These are phyloP conservation scores for Lamproptera curius DNA, from an alignment of 2,888 invertebrate genomes.

Conservation along the genomic window DNA sequence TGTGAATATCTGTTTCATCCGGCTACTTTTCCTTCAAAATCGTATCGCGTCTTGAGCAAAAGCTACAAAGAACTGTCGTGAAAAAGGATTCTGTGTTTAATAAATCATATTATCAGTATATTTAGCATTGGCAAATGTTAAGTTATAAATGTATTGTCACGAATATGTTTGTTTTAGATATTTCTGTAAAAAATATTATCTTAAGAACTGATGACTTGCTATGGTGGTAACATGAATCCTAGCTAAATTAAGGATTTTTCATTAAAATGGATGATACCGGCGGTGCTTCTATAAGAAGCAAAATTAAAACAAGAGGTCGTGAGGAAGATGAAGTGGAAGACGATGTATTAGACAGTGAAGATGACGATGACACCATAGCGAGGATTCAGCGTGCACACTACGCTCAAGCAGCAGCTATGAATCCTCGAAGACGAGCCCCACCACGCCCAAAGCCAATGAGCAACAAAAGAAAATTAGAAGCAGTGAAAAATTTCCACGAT, in stretches of 20 bases:
- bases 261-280: slow-evolving; percentile 55
- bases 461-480: slow-evolving; percentile 72
- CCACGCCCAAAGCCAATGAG: slow-evolving; percentile 64
- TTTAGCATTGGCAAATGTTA: slow-evolving; percentile 6
- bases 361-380: slow-evolving; percentile 70
- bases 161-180: slow-evolving; percentile 19
- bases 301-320: slow-evolving; percentile 48
- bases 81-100: slow-evolving; percentile 31
- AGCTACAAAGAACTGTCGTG: slow-evolving; percentile 57
- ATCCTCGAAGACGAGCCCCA: slow-evolving; percentile 51
- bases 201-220: slow-evolving; percentile 14
- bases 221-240: slow-evolving; percentile 17
- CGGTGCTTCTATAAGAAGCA: slow-evolving; percentile 49
- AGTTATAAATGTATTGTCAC: slow-evolving; percentile 14
- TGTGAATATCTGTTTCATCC: slow-evolving; percentile 55
- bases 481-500: slow-evolving; percentile 70
- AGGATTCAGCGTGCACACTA: slow-evolving; percentile 70
- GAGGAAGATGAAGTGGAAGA: slow-evolving; percentile 60
- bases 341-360: slow-evolving; percentile 62
- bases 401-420: slow-evolving; percentile 68
- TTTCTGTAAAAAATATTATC: slow-evolving; percentile 14
- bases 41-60: slow-evolving; percentile 58
- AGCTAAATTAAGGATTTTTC: slow-evolving; percentile 18
- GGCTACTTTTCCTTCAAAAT: slow-evolving; percentile 49
- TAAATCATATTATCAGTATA: slow-evolving; percentile 8